phyloP scores from a whole-genome alignment of 2,888 invertebrate genomes.

The Erpobdella octoculata region DNA sequence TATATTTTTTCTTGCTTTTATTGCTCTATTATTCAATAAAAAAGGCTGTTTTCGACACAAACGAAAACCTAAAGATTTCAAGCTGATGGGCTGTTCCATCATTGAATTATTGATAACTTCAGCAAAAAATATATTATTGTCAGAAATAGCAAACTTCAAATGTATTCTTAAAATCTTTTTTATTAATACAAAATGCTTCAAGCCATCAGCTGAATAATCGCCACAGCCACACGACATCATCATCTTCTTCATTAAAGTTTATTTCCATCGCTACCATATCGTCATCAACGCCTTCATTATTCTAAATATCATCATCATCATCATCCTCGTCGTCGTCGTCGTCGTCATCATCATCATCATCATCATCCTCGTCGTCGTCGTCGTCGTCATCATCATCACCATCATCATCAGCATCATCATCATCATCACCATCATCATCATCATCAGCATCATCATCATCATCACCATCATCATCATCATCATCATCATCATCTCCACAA shows the following conservation, averaged over 20 bases:
- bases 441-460: constrained; percentile 12
- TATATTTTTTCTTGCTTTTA: too few species aligned
- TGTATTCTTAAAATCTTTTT: too few species aligned
- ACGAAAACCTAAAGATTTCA: too few species aligned
- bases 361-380: neutral
- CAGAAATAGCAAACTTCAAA: too few species aligned
- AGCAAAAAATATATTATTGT: too few species aligned
- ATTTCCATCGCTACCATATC: neutral
- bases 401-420: constrained; percentile 20
- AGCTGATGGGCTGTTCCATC: too few species aligned
- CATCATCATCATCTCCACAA: neutral
- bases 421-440: constrained; percentile 27
- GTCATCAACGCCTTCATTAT: neutral
- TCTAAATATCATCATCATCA: neutral
- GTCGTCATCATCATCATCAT: constrained; percentile 14
- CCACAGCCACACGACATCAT: neutral
- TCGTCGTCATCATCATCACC: constrained; percentile 16
- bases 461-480: neutral
- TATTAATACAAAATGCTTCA: too few species aligned
- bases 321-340: neutral
- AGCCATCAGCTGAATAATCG: neutral
- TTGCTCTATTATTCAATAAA: too few species aligned
- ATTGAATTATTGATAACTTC: too few species aligned
- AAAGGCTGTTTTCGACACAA: too few species aligned
- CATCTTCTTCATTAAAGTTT: neutral